Percentiles rank a stretch among this genome's conserved stretches.
Evolutionary conservation across 2,797 vertebrate genomes (phyloP).

Genomic region (Rhinogobio ventralis): DNA sequence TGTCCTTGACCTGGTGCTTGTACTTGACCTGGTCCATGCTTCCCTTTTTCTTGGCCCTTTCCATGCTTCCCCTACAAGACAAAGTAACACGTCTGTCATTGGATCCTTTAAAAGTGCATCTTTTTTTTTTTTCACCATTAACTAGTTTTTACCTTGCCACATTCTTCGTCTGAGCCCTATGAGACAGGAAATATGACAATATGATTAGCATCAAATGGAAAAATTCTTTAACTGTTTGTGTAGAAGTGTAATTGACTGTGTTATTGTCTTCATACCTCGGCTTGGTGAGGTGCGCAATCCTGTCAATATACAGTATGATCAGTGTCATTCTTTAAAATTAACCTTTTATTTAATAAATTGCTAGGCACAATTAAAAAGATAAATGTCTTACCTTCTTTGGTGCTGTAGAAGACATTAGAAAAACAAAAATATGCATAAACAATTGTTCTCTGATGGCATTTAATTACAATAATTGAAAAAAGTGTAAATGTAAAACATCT

Average conservation of each 20-base stretch:
- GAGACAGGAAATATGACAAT: background rate
- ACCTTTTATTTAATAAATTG: background rate
- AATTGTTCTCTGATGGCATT: background rate
- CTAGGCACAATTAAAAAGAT: background rate
- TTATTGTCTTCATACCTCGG: background rate
- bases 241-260: background rate
- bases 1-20: background rate
- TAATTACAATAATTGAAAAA: background rate
- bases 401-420: background rate
- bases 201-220: background rate
- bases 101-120: background rate
- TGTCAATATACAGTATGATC: background rate
- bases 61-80: slow-evolving; percentile 2
- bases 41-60: background rate
- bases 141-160: background rate
- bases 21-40: background rate
- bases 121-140: background rate
- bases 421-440: background rate
- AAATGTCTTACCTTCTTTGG: slow-evolving; percentile 1
- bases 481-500: background rate
- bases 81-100: background rate
- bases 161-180: background rate
- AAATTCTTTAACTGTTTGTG: too few species aligned
- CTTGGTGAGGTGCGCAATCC: background rate
- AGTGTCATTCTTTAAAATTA: background rate